phyloP scores from a whole-genome alignment of 2,888 invertebrate genomes.

The Scaptomyza cyrtandrae region DNA sequence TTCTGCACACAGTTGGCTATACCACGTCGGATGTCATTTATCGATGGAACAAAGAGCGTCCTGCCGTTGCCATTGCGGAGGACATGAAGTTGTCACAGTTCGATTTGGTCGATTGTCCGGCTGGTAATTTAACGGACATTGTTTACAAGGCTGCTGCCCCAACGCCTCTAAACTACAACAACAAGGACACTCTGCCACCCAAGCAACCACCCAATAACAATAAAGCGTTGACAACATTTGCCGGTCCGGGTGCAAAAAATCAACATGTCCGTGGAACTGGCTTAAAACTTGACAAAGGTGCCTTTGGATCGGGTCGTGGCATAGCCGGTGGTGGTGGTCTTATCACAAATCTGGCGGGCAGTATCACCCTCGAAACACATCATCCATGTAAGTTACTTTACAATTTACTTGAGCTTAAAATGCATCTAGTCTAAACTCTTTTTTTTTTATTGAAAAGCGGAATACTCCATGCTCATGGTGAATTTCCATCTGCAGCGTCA shows the following conservation, averaged over 20 bases:
- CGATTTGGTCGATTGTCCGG: constrained; percentile 91
- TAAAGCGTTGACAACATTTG: constrained; percentile 70
- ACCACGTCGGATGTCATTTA: constrained; percentile 90
- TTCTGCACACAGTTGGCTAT: constrained; percentile 88
- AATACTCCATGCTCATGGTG: constrained; percentile 90
- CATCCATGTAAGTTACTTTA: constrained; percentile 71
- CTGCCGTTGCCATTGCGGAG: constrained; percentile 90
- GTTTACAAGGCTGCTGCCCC: constrained; percentile 83
- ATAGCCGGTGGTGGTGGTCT: constrained; percentile 45
- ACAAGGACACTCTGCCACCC: constrained; percentile 55
- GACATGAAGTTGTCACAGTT: constrained; percentile 94
- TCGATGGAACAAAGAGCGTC: constrained; percentile 89
- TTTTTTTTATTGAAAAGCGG: constrained; percentile 84
- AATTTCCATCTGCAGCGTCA: constrained; percentile 92
- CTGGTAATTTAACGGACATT: constrained; percentile 88
- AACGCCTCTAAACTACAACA: constrained; percentile 54
- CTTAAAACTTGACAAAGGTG: constrained; percentile 78
- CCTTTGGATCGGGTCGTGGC: constrained; percentile 67
- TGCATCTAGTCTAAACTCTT: not conserved
- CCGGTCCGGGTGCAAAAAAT: constrained; percentile 79
- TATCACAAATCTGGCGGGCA: constrained; percentile 57
- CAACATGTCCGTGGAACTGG: constrained; percentile 81
- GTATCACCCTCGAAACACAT: constrained; percentile 70
- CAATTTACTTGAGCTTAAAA: not conserved
- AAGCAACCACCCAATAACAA: constrained; percentile 51